Conservation (phyloP, 2,113 vertebrate species). For the Tichodroma muraria region DNA sequence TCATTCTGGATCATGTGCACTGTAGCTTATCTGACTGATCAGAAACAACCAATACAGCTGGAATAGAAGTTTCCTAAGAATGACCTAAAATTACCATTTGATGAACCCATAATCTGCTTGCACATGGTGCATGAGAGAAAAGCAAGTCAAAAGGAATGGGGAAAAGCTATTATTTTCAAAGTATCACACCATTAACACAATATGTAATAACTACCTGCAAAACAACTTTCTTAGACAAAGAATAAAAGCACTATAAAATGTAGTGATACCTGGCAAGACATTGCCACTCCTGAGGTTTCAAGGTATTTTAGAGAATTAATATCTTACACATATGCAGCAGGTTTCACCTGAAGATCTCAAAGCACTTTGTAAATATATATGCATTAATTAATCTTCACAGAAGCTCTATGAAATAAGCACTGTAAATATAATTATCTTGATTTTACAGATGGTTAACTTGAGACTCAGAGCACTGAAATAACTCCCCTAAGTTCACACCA, state of each 20-base stretch:
- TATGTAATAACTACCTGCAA: neutral
- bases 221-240: neutral
- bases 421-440: conserved; percentile 59
- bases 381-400: conserved; percentile 57
- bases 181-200: neutral
- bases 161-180: neutral
- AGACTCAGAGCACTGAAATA: conserved; percentile 39
- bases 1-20: neutral
- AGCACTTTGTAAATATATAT: conserved; percentile 57
- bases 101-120: neutral
- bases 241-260: neutral
- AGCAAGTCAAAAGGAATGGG: neutral
- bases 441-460: conserved; percentile 54
- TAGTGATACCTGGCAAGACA: neutral
- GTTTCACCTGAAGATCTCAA: conserved; percentile 40
- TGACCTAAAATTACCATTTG: neutral
- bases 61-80: neutral
- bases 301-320: conserved; percentile 2
- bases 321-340: conserved; percentile 11
- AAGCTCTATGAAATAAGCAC: conserved; percentile 35
- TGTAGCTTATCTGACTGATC: neutral
- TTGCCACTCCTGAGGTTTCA: neutral
- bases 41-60: neutral
- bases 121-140: neutral
- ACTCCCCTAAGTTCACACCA: conserved; percentile 11